Percentiles rank a stretch among this genome's conserved stretches.
Conservation (phyloP, 2,797 vertebrate species). For the Euphonia xanthogaster region DNA sequence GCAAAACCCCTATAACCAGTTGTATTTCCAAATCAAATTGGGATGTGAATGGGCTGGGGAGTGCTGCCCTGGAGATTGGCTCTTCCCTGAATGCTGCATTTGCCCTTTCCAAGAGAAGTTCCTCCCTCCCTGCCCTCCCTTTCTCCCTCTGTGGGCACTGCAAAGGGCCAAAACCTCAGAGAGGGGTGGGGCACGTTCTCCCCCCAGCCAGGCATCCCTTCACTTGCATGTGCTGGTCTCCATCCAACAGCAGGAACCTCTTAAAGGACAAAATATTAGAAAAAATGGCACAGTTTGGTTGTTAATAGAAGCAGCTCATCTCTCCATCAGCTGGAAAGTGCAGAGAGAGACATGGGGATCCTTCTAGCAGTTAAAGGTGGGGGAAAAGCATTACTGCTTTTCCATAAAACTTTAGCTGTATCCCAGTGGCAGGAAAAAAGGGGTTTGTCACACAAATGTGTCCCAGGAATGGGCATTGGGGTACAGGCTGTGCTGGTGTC, state of each 20-base stretch:
- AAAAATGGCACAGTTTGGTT: not conserved
- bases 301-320: not conserved
- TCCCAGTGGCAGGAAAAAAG: not conserved
- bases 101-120: not conserved
- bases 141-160: not conserved
- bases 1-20: not conserved
- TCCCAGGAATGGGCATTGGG: rapidly evolving
- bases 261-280: not conserved
- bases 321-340: rapidly evolving
- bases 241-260: not conserved
- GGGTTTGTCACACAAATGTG: rapidly evolving
- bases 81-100: not conserved
- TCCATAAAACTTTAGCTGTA: not conserved
- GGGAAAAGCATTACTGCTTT: rapidly evolving
- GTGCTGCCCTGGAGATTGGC: not conserved
- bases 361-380: not conserved
- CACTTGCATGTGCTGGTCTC: rapidly evolving
- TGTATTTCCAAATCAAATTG: not conserved
- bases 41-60: not conserved
- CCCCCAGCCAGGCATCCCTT: not conserved
- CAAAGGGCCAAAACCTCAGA: rapidly evolving
- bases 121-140: not conserved
- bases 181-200: not conserved
- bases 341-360: rapidly evolving
- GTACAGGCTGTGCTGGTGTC: not conserved